A percentile compares a stretch with the other conserved stretches of the same genome.
phyloP scores from a whole-genome alignment of 2,797 vertebrate genomes.

The Megaceryle alcyon region DNA sequence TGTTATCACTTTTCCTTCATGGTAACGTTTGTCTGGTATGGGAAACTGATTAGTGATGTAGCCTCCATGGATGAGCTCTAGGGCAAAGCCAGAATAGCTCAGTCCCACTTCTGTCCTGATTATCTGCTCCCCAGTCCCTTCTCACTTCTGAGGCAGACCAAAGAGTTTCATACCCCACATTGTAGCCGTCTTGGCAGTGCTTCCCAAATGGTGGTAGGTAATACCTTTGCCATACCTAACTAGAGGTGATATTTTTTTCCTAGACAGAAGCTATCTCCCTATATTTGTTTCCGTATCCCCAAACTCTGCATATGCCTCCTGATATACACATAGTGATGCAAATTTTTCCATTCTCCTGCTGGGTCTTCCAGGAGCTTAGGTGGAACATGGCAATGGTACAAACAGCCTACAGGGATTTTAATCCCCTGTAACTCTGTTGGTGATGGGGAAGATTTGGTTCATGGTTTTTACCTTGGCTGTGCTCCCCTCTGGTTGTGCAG shows the following conservation, averaged over 20 bases:
- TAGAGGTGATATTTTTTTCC: neutral
- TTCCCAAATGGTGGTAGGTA: neutral
- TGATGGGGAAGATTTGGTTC: neutral
- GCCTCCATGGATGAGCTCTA: neutral
- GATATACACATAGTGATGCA: accelerated
- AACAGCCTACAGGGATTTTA: neutral
- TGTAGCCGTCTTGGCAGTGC: neutral
- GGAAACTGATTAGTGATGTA: neutral
- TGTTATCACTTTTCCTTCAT: neutral
- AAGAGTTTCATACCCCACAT: neutral
- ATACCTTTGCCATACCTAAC: neutral
- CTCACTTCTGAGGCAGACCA: neutral
- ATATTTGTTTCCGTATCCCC: neutral
- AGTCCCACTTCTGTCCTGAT: neutral
- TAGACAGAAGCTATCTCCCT: neutral
- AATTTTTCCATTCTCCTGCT: neutral
- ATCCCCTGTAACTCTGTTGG: neutral
- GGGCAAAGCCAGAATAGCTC: neutral
- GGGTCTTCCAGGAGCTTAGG: neutral
- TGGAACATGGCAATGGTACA: neutral
- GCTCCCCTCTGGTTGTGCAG: neutral
- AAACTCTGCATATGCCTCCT: neutral
- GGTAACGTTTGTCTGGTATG: neutral
- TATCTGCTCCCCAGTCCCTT: neutral
- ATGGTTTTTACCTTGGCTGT: neutral